phyloP scores from a whole-genome alignment of 2,797 vertebrate genomes.

The Eutrigla gurnardus region DNA sequence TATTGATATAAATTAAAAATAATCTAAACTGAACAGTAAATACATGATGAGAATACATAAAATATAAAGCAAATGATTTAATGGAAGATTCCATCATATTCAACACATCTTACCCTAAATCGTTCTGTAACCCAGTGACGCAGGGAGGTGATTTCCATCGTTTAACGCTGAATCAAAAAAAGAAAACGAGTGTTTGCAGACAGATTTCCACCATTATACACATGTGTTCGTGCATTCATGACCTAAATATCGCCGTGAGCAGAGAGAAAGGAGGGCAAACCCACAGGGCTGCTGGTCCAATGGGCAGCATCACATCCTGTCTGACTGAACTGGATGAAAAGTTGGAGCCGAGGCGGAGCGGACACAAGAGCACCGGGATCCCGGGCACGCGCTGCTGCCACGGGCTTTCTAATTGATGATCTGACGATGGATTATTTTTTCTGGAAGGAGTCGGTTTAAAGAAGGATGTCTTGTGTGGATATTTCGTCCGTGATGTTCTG shows the following conservation, averaged over 20 bases:
- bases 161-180: slow-evolving; percentile 3
- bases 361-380: no score
- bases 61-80: background rate
- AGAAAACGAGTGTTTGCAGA: background rate
- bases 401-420: slow-evolving; percentile 9
- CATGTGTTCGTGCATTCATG: background rate
- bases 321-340: slow-evolving; percentile 64
- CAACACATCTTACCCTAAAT: background rate
- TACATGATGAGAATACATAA: background rate
- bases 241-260: background rate
- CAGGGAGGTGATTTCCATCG: background rate
- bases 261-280: slow-evolving; percentile 16
- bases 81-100: background rate
- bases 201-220: background rate
- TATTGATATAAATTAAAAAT: slow-evolving; percentile 1
- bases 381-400: slow-evolving; percentile 10
- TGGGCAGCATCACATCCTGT: slow-evolving; percentile 69
- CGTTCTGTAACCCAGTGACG: slow-evolving; percentile 7
- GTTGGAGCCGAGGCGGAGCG: slow-evolving; percentile 57
- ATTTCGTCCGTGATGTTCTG: slow-evolving; percentile 50
- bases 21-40: background rate
- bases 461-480: slow-evolving; percentile 36
- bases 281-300: slow-evolving; percentile 27
- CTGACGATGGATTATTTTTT: slow-evolving; percentile 50
- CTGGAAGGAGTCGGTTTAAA: background rate